Base-by-base conservation (phyloP, 2,113 vertebrate genomes). In the Indicator maculatus region DNA sequence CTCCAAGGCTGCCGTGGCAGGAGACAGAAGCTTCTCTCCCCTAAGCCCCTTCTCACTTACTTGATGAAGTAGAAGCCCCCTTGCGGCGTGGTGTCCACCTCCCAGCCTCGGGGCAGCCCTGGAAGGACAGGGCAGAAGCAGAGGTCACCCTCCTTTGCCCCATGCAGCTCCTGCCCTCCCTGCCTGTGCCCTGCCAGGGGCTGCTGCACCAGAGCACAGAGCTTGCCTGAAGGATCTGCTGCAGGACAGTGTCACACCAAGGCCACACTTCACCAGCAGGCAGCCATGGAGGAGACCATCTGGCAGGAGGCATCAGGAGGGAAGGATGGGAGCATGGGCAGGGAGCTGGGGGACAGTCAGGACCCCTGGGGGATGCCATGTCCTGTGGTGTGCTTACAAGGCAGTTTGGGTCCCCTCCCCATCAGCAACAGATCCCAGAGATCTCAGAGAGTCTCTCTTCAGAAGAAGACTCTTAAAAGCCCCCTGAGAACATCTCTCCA, bases 61-160 rank as follows among this genome's bases (percentile, higher is more conserved):
- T 98, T 98, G 96, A 98, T 98, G 93, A 98, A 98, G 91, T 98
- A 98, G 67, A 97, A 83, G 26, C 96, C 93, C 56, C 98, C 98
- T 7, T 97, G 96, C 52, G 24, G 64, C 1, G 98, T 98, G 55
- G 92, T 97, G 73, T 97, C 98, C 95, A 93, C 91, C 92, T 98
- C 98, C 98, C 98, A 98, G 88, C 98, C 98, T 71, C 92, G 96
- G 77, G 97, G 97, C 93, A 98, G 83, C 78, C 90, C 98, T 98
- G 95, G 3, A 41, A 86, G 95, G 73, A 97, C 70, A 93, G 18
- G 66, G 55, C 76, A 63, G 74, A 38, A 81, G 83, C 31, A 59
- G 77, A 1, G 9, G 52, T 93, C 87, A 93, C 41, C 50, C 26
- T 75, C 69, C 31, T 16, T 59, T 3, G 0, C 14, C 23, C 28